A percentile compares a stretch with the other conserved stretches of the same genome.
Conservation (phyloP, 2,888 invertebrate species). For the Germaria angustata region DNA sequence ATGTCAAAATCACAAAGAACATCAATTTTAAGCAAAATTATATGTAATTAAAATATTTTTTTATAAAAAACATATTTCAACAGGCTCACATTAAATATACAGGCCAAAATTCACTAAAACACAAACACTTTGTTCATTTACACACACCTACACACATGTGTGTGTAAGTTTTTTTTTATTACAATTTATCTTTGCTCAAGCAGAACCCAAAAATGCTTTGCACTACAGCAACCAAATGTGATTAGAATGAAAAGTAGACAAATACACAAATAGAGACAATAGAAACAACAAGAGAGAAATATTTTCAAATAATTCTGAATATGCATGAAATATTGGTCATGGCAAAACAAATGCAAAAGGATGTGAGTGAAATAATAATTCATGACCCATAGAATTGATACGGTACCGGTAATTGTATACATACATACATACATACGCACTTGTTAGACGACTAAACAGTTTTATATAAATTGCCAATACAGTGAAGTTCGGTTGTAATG, state of each 20-base stretch:
- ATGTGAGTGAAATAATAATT: slow-evolving; percentile 51
- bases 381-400: slow-evolving; percentile 51
- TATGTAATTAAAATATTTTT: too few relatives aligned
- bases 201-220: slow-evolving; percentile 54
- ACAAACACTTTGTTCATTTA: background rate
- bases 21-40: too few relatives aligned
- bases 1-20: too few relatives aligned
- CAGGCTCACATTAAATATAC: slow-evolving; percentile 9
- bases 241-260: slow-evolving; percentile 35
- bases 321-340: slow-evolving; percentile 43
- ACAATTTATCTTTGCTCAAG: slow-evolving; percentile 57
- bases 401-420: slow-evolving; percentile 16
- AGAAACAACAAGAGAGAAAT: slow-evolving; percentile 14
- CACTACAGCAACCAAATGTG: slow-evolving; percentile 45
- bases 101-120: background rate
- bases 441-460: background rate
- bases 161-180: too few relatives aligned
- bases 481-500: too few relatives aligned
- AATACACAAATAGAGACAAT: too few relatives aligned
- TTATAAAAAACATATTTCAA: background rate
- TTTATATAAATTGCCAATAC: background rate
- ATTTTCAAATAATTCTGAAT: slow-evolving; percentile 29
- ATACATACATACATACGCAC: background rate
- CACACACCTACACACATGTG: background rate
- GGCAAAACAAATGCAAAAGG: slow-evolving; percentile 24